A percentile compares a stretch with the other conserved stretches of the same genome.
Evolutionary conservation across 2,888 invertebrate species (phyloP).

Genomic region (Trisateles emortualis): DNA sequence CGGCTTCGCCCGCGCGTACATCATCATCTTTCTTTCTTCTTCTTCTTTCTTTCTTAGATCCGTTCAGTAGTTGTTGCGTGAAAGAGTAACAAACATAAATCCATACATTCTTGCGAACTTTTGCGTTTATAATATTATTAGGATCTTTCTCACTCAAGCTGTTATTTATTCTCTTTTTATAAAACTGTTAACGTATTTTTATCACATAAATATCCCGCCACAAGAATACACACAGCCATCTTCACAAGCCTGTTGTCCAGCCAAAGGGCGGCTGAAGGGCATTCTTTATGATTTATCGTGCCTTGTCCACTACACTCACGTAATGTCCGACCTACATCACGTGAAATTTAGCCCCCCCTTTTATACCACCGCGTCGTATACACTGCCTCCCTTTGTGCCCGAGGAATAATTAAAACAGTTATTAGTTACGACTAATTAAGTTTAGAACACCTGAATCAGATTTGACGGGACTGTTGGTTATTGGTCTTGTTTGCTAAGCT

Average conservation of each 20-base stretch:
- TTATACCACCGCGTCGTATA: constrained; percentile 25
- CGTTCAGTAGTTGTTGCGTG: too few species aligned
- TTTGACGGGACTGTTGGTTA: too few species aligned
- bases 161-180: too few species aligned
- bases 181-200: too few species aligned
- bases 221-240: not conserved
- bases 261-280: constrained; percentile 18
- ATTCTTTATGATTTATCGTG: constrained; percentile 50
- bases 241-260: constrained; percentile 11
- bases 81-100: too few species aligned
- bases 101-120: too few species aligned
- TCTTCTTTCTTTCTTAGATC: too few species aligned
- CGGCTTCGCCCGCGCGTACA: too few species aligned
- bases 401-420: constrained; percentile 34
- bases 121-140: too few species aligned
- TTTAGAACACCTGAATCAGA: not conserved
- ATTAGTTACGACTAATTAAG: constrained; percentile 35
- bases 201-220: not conserved
- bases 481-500: too few species aligned
- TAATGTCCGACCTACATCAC: constrained; percentile 44
- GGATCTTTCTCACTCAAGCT: too few species aligned
- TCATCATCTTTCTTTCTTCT: too few species aligned
- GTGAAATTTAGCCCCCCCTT: constrained; percentile 20
- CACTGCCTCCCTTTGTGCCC: constrained; percentile 21
- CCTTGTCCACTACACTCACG: constrained; percentile 36